phyloP scores from a whole-genome alignment of 2,888 invertebrate species.

The Oegoconia quadripuncta region DNA sequence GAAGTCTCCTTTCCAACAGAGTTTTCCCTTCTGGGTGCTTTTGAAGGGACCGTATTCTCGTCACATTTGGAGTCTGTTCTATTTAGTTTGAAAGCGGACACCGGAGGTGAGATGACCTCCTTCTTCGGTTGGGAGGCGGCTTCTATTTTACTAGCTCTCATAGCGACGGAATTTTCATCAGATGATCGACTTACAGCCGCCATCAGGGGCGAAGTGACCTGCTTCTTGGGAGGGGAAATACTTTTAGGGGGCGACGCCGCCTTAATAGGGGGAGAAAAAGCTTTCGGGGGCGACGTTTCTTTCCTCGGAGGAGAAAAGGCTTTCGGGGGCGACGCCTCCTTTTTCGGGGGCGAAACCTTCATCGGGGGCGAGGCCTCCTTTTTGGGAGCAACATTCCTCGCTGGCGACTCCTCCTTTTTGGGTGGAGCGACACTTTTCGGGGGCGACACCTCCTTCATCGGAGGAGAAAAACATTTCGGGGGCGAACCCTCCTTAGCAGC shows the following conservation, averaged over 20 bases:
- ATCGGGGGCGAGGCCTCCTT: neutral
- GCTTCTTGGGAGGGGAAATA: slow-evolving; percentile 2
- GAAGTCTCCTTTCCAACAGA: slow-evolving; percentile 35
- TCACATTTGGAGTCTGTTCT: slow-evolving; percentile 26
- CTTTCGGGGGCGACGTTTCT: slow-evolving; percentile 11
- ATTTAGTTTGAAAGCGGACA: slow-evolving; percentile 20
- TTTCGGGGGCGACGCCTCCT: slow-evolving; percentile 10
- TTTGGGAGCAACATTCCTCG: slow-evolving; percentile 8
- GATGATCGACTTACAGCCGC: slow-evolving; percentile 17
- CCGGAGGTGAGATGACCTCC: slow-evolving; percentile 15
- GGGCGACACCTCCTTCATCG: neutral
- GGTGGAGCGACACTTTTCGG: slow-evolving; percentile 9
- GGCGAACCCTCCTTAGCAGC: neutral
- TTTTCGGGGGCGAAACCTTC: slow-evolving; percentile 9
- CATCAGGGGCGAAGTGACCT: slow-evolving; percentile 24
- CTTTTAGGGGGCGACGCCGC: no score
- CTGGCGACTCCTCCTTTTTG: neutral
- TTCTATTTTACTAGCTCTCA: slow-evolving; percentile 22
- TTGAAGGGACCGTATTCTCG: slow-evolving; percentile 21
- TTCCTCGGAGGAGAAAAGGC: neutral
- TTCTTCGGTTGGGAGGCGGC: slow-evolving; percentile 23
- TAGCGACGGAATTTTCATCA: slow-evolving; percentile 24
- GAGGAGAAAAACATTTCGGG: slow-evolving; percentile 9
- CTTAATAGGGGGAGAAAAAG: neutral
- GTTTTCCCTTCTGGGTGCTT: slow-evolving; percentile 33